Base-by-base conservation (phyloP, 2,113 vertebrate genomes). In the Strix aluco region DNA sequence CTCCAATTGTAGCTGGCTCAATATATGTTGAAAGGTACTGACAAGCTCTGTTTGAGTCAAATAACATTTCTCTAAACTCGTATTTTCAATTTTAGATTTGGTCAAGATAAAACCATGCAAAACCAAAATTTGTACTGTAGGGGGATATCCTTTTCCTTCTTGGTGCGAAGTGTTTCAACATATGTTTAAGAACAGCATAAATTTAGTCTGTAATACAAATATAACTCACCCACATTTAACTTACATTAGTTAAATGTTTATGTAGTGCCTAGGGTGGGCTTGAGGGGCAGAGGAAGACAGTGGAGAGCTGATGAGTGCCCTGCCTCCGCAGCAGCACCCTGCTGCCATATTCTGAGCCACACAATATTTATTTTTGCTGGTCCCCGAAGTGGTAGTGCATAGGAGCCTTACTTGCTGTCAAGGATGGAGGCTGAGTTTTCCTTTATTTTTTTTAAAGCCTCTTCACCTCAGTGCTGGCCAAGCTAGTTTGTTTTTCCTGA, bases 221-320 rank as follows among this genome's bases (percentile, higher is more conserved):
- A 13, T 30, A 86, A 2, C 25, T 19, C 12, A 1, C 9, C 12
- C 32, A 47, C 2, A 27, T 84, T 62, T 74, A 16, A 23, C 36
- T 62, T 26, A 4, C 2, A 0, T 40, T 63, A 9, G 10, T 55
- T 57, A 13, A n/a, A 1, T 13, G 26, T 51, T 72, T 44, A 9
- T 16, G 42, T 20, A 26, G 44, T 59, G 62, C 52, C 62, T 34
- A 20, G 34, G 25, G 30, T 34, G 20, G 73, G 14, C 30, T 30
- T 19, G 34, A 5, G 51, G 9, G 2, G 3, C 23, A 27, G n/a
- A 49, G 67, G 20, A 58, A 27, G n/a, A 2, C 1, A 3, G 4
- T 34, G 20, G 54, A 44, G 72, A 29, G 46, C 3, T 2, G 61
- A 14, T 29, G 11, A 40, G 9, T 16, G 79, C 21, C 40, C 7